Base-by-base conservation (phyloP, 2,113 vertebrate genomes). In the Microtus oregoni region DNA sequence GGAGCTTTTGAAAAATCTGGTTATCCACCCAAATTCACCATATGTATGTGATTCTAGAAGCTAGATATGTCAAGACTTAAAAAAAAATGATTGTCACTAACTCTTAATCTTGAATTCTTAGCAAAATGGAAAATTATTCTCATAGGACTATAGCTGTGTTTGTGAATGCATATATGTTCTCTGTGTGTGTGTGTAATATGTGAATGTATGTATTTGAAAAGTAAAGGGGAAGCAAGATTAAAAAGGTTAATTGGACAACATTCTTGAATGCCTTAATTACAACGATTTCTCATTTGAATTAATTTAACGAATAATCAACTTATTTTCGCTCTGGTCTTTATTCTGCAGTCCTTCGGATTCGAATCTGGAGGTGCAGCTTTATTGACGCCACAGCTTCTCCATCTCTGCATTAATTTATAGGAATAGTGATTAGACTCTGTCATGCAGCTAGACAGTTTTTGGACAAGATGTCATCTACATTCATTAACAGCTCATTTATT, bases 401-500 rank as follows among this genome's bases (percentile, higher is more conserved):
- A 22, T 76, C 47, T 95, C 68, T 55, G 63, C 89, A 93, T 63
- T 28, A 67, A 72, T 91, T 91, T 82, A 88, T 93, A 83, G 89
- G 32, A 89, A 72, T 41, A 86, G 15, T 28, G 67, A 78, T 89
- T 82, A 67, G 65, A 85, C 47, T 88, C 79, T 93, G 85, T 92
- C 95, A 82, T 55, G 70, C 50, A 89, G 75, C 90, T 70, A 96
- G 91, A 97, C 92, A 8, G 72, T 73, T 92, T 96, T 96, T 94
- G 93, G 91, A 95, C 87, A 76, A 94, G 73, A 89, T 38, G 67
- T 15, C 24, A 89, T 83, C 75, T 70, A 77, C 47, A 95, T 95
- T 96, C 90, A 95, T 94, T 96, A 95, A 73, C 91, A 97, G 65
- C 79, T 95, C 96, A 94, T 96, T 96, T 94, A 92, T 92, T 95